Evolutionary conservation across 2,113 vertebrate species (phyloP).

Genomic region (Osmerus mordax): DNA sequence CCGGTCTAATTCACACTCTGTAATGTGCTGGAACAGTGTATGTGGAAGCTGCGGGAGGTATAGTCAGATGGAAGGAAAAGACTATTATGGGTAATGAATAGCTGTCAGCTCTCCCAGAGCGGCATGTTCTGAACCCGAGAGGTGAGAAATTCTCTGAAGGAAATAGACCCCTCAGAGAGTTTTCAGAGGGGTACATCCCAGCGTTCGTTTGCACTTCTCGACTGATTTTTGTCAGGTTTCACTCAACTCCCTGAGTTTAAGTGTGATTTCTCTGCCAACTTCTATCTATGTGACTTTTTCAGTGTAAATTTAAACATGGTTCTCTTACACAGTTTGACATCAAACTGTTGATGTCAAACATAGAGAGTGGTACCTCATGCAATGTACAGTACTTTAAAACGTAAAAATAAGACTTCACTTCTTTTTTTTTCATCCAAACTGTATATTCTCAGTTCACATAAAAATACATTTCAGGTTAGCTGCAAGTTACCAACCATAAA

Average conservation of each 20-base stretch:
- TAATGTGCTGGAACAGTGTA: constrained; percentile 48
- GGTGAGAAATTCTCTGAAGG: background rate
- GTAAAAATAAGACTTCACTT: too few relatives aligned
- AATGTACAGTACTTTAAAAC: too few relatives aligned
- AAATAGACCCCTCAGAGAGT: background rate
- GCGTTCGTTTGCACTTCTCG: background rate
- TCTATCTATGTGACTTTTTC: too few relatives aligned
- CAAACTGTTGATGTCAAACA: too few relatives aligned
- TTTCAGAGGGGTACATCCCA: background rate
- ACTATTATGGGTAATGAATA: constrained; percentile 67
- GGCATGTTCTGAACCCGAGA: background rate
- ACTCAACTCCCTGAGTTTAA: background rate
- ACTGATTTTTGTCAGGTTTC: background rate
- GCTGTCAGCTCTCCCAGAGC: constrained; percentile 50
- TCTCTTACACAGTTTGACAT: too few relatives aligned
- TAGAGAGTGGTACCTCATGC: too few relatives aligned
- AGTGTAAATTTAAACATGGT: too few relatives aligned
- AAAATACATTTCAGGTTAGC: too few relatives aligned
- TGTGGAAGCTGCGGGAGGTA: constrained; percentile 45
- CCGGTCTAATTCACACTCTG: constrained; percentile 57
- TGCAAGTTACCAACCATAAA: too few relatives aligned
- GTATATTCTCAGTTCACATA: too few relatives aligned
- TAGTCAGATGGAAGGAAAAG: constrained; percentile 51
- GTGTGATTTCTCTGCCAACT: background rate
- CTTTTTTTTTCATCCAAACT: too few relatives aligned